Conservation (phyloP, 2,797 vertebrate species). For the Sebastes taczanowskii region DNA sequence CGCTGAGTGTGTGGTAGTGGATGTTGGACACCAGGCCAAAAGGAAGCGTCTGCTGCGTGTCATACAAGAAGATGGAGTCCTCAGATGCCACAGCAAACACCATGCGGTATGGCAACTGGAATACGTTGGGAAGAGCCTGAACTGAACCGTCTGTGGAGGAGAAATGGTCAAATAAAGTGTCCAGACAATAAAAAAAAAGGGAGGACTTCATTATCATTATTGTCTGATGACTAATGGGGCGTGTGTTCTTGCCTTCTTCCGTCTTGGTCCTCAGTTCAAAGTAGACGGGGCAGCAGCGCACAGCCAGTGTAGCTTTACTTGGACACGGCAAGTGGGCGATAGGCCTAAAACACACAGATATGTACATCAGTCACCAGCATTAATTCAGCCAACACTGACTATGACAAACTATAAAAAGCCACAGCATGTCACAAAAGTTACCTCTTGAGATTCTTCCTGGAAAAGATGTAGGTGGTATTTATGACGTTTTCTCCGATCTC, state of each 20-base stretch:
- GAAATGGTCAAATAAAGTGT: background rate
- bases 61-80: constrained; percentile 93
- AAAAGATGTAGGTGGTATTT: constrained; percentile 96
- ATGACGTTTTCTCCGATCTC: constrained; percentile 93
- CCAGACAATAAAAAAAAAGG: background rate
- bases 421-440: constrained; percentile 47
- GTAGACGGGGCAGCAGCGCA: constrained; percentile 95
- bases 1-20: constrained; percentile 98
- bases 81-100: constrained; percentile 97
- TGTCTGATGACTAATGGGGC: background rate
- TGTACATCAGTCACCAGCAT: background rate
- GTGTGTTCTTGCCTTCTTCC: constrained; percentile 74
- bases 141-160: constrained; percentile 77
- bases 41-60: constrained; percentile 93
- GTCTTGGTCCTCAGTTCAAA: constrained; percentile 88
- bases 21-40: constrained; percentile 95
- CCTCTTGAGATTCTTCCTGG: constrained; percentile 94
- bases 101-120: constrained; percentile 91
- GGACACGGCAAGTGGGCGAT: constrained; percentile 94
- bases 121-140: constrained; percentile 77
- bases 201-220: background rate
- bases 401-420: too few species aligned
- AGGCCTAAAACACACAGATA: constrained; percentile 79
- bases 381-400: background rate
- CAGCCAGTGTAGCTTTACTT: constrained; percentile 92